A percentile compares a stretch with the other conserved stretches of the same genome.
phyloP scores from a whole-genome alignment of 37 sponge, comb jelly and placozoan species.

The Dysidea cf. avara region DNA sequence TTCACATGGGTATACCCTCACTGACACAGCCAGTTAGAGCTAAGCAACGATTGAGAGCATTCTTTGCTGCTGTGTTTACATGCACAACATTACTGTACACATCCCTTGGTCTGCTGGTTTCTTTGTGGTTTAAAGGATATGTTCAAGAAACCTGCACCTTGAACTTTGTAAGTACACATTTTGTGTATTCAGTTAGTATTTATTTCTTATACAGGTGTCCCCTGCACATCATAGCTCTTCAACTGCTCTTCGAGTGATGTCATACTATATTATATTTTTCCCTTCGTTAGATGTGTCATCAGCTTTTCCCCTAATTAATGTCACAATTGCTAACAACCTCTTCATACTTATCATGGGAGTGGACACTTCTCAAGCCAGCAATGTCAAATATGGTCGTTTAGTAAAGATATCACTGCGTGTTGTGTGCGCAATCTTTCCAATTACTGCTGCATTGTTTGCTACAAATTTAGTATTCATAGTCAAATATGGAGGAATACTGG shows the following conservation, averaged over 20 bases:
- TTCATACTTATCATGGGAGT: slow-evolving; percentile 48
- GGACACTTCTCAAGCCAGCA: slow-evolving; percentile 34
- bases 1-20: slow-evolving; percentile 79
- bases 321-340: slow-evolving; percentile 65
- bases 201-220: slow-evolving; percentile 5
- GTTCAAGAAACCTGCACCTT: slow-evolving; percentile 77
- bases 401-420: slow-evolving; percentile 14
- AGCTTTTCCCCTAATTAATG: slow-evolving; percentile 63
- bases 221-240: slow-evolving; percentile 1
- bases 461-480: slow-evolving; percentile 79
- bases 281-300: slow-evolving; percentile 83
- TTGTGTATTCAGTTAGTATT: too few relatives aligned
- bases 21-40: slow-evolving; percentile 71
- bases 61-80: slow-evolving; percentile 47
- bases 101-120: slow-evolving; percentile 63
- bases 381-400: neutral
- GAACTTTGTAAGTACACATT: slow-evolving; percentile 77
- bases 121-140: slow-evolving; percentile 61
- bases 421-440: slow-evolving; percentile 64
- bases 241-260: slow-evolving; percentile 37
- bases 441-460: slow-evolving; percentile 65
- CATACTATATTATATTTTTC: slow-evolving; percentile 80
- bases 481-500: slow-evolving; percentile 83
- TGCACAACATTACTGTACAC: slow-evolving; percentile 55
- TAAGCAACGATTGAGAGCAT: slow-evolving; percentile 50